These are phyloP conservation scores for Limenitis camilla DNA, from an alignment of 2,888 invertebrate genomes.

Conservation along the genomic window DNA sequence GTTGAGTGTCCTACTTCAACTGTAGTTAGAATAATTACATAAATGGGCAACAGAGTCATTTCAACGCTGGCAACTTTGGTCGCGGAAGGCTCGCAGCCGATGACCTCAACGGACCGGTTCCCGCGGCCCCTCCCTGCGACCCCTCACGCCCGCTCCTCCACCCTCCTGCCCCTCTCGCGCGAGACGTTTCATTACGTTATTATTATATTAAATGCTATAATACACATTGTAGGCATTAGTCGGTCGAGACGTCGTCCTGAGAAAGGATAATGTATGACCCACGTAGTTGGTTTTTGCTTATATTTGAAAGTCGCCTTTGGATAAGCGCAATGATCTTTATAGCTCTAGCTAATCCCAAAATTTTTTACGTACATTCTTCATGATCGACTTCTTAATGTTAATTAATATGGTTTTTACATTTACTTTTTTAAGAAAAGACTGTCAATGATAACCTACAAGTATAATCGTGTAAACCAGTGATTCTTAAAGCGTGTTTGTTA, in stretches of 20 bases:
- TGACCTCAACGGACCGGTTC: constrained; percentile 73
- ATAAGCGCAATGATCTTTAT: constrained; percentile 55
- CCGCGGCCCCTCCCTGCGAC: constrained; percentile 39
- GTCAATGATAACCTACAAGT: no score
- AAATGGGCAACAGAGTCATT: constrained; percentile 45
- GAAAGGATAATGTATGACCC: constrained; percentile 57
- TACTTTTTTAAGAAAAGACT: no score
- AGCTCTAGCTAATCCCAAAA: constrained; percentile 37
- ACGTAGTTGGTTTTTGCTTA: constrained; percentile 40
- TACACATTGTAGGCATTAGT: constrained; percentile 73
- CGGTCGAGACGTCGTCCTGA: constrained; percentile 53
- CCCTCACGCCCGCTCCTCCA: constrained; percentile 34
- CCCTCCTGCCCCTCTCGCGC: constrained; percentile 42
- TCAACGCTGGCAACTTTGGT: constrained; percentile 57
- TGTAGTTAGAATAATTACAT: constrained; percentile 46
- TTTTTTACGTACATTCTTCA: constrained; percentile 28
- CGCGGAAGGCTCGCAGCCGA: constrained; percentile 72
- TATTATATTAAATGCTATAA: constrained; percentile 75
- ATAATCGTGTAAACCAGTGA: no score
- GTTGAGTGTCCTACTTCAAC: constrained; percentile 48
- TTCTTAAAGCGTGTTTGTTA: no score
- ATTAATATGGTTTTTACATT: not conserved
- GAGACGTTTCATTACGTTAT: constrained; percentile 75
- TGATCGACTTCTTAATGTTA: not conserved
- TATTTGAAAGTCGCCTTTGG: constrained; percentile 42